Percentiles rank a stretch among this genome's conserved stretches.
Conservation (phyloP, 2,113 vertebrate genomes). For the Monopterus albus region DNA sequence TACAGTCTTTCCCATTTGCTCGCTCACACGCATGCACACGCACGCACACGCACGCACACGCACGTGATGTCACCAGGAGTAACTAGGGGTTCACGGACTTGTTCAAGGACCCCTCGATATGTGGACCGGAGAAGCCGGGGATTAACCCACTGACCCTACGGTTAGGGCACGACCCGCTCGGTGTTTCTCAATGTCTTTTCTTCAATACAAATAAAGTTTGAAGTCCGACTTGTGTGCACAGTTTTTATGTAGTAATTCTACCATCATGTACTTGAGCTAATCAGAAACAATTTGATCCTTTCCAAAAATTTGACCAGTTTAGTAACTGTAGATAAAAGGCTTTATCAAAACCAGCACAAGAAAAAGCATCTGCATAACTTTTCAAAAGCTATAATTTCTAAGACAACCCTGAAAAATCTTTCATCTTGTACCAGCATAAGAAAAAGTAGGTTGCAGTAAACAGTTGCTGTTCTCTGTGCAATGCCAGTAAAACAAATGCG, state of each 20-base stretch:
- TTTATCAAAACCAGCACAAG: constrained; percentile 3
- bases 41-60: too few relatives aligned
- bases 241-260: background rate
- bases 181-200: too few relatives aligned
- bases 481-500: constrained; percentile 65
- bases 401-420: constrained; percentile 44
- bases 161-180: too few relatives aligned
- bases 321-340: background rate
- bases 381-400: constrained; percentile 38
- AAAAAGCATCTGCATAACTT: constrained; percentile 29
- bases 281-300: too few relatives aligned
- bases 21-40: too few relatives aligned
- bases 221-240: background rate
- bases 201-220: background rate
- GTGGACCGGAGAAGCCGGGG: too few relatives aligned
- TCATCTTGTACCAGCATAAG: constrained; percentile 62
- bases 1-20: too few relatives aligned
- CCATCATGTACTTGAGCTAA: background rate
- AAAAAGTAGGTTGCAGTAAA: constrained; percentile 66
- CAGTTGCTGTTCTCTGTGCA: constrained; percentile 43
- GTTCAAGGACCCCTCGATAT: too few relatives aligned
- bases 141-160: too few relatives aligned
- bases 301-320: constrained; percentile 1
- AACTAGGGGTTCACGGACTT: too few relatives aligned
- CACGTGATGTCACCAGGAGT: too few relatives aligned